Evolutionary conservation across 1,140 invertebrate genomes (phyloP).

Genomic region (Panagrolaimus sp.): DNA sequence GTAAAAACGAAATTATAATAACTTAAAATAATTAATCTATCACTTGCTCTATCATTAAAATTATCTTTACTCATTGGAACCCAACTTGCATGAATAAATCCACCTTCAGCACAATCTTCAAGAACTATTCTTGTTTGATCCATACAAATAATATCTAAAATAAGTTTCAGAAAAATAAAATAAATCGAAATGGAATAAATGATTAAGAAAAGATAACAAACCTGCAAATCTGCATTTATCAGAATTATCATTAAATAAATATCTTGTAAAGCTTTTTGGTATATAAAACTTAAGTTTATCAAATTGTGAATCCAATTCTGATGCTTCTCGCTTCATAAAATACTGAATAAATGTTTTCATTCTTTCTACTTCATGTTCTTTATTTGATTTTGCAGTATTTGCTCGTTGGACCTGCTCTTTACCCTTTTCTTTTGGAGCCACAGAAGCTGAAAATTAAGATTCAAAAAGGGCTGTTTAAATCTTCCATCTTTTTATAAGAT

Average conservation of each 20-base stretch:
- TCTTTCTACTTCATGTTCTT: conserved; percentile 4
- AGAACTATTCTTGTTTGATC: conserved; percentile 1
- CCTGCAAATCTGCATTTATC: not conserved
- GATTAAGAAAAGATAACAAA: too few species aligned
- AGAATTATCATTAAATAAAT: conserved; percentile 6
- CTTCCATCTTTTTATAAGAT: not conserved
- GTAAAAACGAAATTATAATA: not conserved
- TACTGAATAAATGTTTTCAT: not conserved
- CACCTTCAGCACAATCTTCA: conserved; percentile 1
- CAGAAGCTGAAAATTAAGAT: not conserved
- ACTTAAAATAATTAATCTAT: not conserved
- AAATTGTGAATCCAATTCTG: not conserved
- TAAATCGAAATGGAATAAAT: too few species aligned
- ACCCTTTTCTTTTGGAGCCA: not conserved
- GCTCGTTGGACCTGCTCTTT: not conserved
- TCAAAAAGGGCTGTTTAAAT: too few species aligned
- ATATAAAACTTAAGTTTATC: not conserved
- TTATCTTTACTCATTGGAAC: not conserved
- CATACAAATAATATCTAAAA: conserved; percentile 15
- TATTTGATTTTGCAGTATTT: not conserved
- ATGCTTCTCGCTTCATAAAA: not conserved
- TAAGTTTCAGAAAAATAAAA: too few species aligned
- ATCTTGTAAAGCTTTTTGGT: conserved; percentile 5
- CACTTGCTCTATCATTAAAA: not conserved
- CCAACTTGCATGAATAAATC: conserved; percentile 10